Conservation (phyloP, 2,888 invertebrate species). For the Pteria penguin region DNA sequence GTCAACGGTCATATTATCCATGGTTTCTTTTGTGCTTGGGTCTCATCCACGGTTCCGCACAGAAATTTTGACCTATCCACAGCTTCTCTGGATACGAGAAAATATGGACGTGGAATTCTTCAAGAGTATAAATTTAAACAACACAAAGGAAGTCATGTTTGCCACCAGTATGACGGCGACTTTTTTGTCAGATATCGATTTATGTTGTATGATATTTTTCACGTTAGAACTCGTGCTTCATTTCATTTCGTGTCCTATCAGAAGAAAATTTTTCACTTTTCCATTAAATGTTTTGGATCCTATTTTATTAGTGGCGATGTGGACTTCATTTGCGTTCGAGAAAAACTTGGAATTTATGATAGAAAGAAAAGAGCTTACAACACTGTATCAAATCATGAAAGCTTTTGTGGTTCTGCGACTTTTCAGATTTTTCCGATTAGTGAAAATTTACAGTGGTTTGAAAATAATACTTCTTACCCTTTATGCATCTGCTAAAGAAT, state of each 20-base stretch:
- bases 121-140: conserved; percentile 14
- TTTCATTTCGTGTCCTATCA: conserved; percentile 31
- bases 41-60: conserved; percentile 14
- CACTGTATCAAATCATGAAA: conserved; percentile 9
- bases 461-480: conserved; percentile 27
- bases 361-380: conserved; percentile 7
- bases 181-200: conserved; percentile 14
- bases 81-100: neutral
- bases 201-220: conserved; percentile 24
- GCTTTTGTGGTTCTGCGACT: conserved; percentile 24
- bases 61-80: neutral
- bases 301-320: conserved; percentile 24
- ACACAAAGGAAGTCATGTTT: conserved; percentile 30
- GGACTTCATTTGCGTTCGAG: conserved; percentile 26
- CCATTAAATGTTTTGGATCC: conserved; percentile 31
- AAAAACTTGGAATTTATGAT: conserved; percentile 5
- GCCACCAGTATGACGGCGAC: neutral
- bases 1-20: conserved; percentile 22
- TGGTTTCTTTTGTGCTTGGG: neutral
- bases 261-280: conserved; percentile 24
- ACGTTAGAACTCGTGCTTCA: conserved; percentile 25
- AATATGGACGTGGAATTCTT: neutral
- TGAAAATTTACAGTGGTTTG: conserved; percentile 28
- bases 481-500: conserved; percentile 25
- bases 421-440: conserved; percentile 31